A percentile compares a stretch with the other conserved stretches of the same genome.
Conservation (phyloP, 2,888 invertebrate genomes). For the Cephalotes varians region DNA sequence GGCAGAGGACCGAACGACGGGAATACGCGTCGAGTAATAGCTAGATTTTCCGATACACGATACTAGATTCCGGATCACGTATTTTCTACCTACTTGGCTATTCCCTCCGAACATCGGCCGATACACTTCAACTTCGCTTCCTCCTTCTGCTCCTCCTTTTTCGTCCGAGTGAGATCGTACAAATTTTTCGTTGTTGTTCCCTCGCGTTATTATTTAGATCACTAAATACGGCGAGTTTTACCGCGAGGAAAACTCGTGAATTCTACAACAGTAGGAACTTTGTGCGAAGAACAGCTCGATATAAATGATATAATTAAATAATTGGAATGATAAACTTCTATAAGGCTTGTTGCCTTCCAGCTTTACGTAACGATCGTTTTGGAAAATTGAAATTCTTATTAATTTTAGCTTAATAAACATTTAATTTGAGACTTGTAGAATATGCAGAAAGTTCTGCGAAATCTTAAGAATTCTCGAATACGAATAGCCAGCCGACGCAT, state of each 20-base stretch:
- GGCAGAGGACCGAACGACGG: constrained; percentile 14
- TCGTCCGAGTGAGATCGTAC: not conserved
- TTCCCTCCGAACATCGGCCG: constrained; percentile 67
- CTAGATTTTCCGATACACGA: constrained; percentile 76
- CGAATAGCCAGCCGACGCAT: not conserved
- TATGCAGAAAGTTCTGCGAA: not conserved
- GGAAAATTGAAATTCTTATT: not conserved
- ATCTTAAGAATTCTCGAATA: not conserved
- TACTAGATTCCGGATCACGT: constrained; percentile 78
- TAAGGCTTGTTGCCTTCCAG: not conserved
- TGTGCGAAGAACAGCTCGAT: not conserved
- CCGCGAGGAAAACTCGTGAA: not conserved
- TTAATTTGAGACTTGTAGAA: not conserved
- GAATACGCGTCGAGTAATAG: constrained; percentile 68
- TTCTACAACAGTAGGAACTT: not conserved
- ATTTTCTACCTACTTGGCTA: constrained; percentile 73
- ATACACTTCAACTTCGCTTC: constrained; percentile 45
- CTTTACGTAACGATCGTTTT: not conserved
- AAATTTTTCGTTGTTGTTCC: constrained; percentile 14
- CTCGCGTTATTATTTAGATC: constrained; percentile 22
- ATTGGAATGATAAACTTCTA: not conserved
- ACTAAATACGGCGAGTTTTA: constrained; percentile 20
- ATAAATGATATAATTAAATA: constrained; percentile 3
- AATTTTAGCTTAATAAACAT: not conserved
- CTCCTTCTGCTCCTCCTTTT: not conserved